Evolutionary conservation across 2,888 invertebrate genomes (phyloP), one percentile per base, ranked within the genome.

Genomic region (Xestia ashworthii): DNA sequence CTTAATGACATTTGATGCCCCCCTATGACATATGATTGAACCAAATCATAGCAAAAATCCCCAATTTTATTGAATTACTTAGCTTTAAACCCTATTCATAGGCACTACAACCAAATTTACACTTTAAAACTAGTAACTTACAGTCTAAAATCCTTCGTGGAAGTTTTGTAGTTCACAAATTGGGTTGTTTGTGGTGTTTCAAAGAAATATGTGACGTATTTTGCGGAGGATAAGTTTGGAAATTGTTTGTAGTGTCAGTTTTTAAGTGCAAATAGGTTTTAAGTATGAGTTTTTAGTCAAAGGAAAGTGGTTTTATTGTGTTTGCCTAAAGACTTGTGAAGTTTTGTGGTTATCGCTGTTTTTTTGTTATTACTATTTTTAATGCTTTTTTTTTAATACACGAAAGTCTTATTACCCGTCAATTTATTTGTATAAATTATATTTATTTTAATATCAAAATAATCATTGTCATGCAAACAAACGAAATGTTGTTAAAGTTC

Each of bases 21-120:
- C 78, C 79, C 76, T 71, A 38, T 80, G 80, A 70, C 76, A 76
- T 80, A 81, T 83, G 83, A 82, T 81, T 68, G 76, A 76, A 83
- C 69, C 71, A 76, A 89, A 88, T 89, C 78, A 85, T 75, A 55
- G 64, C 69, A 85, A 80, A 88, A 88, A 82, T 80, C 41, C 64
- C 62, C 12, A 50, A 32, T 16, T 8, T 68, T 70, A 89, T 89
- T 85, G 55, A 75, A 82, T 88, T 81, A 87, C 50, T 38, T 66
- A 48, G 12, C 22, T 25, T n/a, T 0, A 22, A 22, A 44, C 19
- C 81, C 58, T 5, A 58, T 19, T 22, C 9, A 55, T 25, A 3
- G 53, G 22, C 46, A 46, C 19, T 12, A 32, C 60, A 77, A 25
- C 25, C 12, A n/a, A 82, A 58, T 50, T 46, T 22, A 67, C n/a